Evolutionary conservation across 2,113 vertebrate species (phyloP), one percentile per base, ranked within the genome.

Genomic region (Ictalurus furcatus): DNA sequence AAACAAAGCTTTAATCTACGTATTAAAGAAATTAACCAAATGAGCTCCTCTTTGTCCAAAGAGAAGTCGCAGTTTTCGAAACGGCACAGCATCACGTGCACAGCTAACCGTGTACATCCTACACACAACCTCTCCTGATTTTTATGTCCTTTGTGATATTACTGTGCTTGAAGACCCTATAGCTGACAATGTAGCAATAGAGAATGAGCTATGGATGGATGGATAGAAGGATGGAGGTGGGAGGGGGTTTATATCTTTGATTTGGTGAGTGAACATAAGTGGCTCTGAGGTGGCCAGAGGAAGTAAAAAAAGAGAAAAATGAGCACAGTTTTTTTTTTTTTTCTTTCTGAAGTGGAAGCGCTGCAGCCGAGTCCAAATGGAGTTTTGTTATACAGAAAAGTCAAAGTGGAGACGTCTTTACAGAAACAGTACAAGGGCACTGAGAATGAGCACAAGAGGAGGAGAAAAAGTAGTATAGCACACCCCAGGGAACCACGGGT

Each of bases 211-310:
- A 65, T 71, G 56, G 87, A 83, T 58, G 82, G 88, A 67, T 73
- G 67, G 84, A 30, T 69, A 63, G 84, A 88, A 71, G 67, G 85
- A 86, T 69, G 74, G 88, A 69, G 87, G 44, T 54, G 69, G 85
- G 67, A 78, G 84, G 63, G 84, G 89, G 74, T 86, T 84, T 92
- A 84, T 86, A 90, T 92, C 76, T 74, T 52, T 92, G 91, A 94
- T 95, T 94, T 95, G 93, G 91, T 93, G 93, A 95, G 94, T 94
- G 94, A 94, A 94, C 94, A 93, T 95, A 95, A 95, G 94, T 95
- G 95, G 94, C 92, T 94, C 91, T 90, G 91, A 92, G 94, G 94
- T 92, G 86, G 92, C 94, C 90, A 92, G 90, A 90, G 86, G 82
- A 85, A 80, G 84, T 84, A 80, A 79, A 84, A 80, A 84, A 71